These are phyloP conservation scores for Pipistrellus nathusii DNA, from an alignment of 2,797 vertebrate genomes.

Conservation along the genomic window DNA sequence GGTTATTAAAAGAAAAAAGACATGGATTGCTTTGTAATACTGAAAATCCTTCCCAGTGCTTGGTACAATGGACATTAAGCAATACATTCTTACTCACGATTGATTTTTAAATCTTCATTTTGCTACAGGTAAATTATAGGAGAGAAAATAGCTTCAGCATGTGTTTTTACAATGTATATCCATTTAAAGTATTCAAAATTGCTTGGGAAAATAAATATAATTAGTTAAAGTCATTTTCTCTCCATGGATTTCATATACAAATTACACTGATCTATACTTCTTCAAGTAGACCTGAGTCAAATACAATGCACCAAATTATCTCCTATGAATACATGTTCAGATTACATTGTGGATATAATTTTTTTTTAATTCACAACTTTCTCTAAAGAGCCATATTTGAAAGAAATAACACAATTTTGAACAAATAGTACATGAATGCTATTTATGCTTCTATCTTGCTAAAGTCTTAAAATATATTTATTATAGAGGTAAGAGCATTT, in stretches of 20 bases:
- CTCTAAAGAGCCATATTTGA: neutral
- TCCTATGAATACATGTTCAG: neutral
- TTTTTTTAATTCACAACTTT: neutral
- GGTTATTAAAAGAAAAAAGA: slow-evolving; percentile 41
- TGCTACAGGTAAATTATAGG: neutral
- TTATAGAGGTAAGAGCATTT: neutral
- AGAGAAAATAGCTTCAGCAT: slow-evolving; percentile 46
- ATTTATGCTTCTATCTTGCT: neutral
- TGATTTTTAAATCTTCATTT: slow-evolving; percentile 68
- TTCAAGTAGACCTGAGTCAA: slow-evolving; percentile 36
- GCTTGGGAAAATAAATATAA: slow-evolving; percentile 60
- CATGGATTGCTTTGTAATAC: neutral
- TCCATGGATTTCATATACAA: slow-evolving; percentile 40
- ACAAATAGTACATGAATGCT: neutral
- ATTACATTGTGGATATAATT: neutral
- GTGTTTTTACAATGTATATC: slow-evolving; percentile 58
- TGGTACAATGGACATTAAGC: neutral
- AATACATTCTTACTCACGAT: slow-evolving; percentile 23
- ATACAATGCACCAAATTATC: neutral
- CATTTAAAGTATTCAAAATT: slow-evolving; percentile 63
- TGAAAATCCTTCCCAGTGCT: neutral
- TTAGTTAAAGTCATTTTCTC: slow-evolving; percentile 59
- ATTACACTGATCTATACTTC: slow-evolving; percentile 3
- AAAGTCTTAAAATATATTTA: slow-evolving; percentile 10
- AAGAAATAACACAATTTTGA: neutral